phyloP scores from a whole-genome alignment of 1,140 invertebrate genomes.

The Nephotettix cincticeps region DNA sequence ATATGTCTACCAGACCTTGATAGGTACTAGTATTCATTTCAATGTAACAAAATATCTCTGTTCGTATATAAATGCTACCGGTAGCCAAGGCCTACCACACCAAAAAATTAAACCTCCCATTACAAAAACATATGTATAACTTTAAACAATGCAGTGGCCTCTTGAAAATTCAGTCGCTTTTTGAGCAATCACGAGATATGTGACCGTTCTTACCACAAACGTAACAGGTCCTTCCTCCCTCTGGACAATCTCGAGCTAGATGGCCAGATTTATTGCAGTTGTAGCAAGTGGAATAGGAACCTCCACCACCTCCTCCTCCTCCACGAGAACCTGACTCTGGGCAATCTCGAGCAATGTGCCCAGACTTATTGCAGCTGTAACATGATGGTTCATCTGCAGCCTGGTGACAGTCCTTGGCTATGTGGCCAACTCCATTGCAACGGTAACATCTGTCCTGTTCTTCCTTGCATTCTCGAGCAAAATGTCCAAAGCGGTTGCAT shows the following conservation, averaged over 20 bases:
- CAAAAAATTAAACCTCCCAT: background rate
- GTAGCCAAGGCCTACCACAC: background rate
- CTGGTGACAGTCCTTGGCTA: conserved; percentile 86
- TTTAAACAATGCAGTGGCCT: background rate
- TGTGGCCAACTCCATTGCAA: conserved; percentile 81
- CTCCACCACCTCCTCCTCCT: conserved; percentile 16
- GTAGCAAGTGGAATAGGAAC: conserved; percentile 68
- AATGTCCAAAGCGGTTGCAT: conserved; percentile 91
- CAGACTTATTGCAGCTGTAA: conserved; percentile 86
- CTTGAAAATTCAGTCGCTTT: conserved; percentile 5
- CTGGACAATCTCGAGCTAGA: conserved; percentile 85
- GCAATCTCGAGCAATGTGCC: conserved; percentile 88
- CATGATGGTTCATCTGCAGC: conserved; percentile 77
- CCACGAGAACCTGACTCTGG: conserved; percentile 59
- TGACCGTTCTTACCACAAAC: conserved; percentile 86
- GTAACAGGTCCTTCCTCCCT: conserved; percentile 80
- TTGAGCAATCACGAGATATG: conserved; percentile 84
- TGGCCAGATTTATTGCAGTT: conserved; percentile 88
- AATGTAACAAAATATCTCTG: too few species aligned
- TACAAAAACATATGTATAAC: conserved; percentile 18
- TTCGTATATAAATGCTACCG: too few species aligned
- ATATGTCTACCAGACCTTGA: too few species aligned
- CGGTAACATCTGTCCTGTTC: conserved; percentile 80
- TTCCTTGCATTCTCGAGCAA: conserved; percentile 89
- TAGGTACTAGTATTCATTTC: too few species aligned